Conservation (phyloP, 1,140 invertebrate species). For the Drosophila pectinifera region DNA sequence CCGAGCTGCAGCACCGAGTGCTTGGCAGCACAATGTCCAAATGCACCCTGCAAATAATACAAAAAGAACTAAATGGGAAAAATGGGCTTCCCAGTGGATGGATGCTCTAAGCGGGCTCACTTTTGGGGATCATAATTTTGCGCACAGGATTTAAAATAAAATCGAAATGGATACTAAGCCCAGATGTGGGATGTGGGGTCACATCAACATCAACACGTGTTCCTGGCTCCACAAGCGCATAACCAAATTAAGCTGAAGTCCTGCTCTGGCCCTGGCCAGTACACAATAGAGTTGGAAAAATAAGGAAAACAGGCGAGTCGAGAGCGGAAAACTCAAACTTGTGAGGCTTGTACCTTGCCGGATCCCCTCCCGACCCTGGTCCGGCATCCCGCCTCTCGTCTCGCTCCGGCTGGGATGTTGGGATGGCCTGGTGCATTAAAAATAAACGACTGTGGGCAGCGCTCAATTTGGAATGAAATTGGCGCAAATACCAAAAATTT, state of each 20-base stretch:
- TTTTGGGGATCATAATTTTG: background rate
- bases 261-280: background rate
- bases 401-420: slow-evolving; percentile 18
- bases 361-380: slow-evolving; percentile 10
- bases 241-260: slow-evolving; percentile 27
- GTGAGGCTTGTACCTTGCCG: slow-evolving; percentile 24
- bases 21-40: slow-evolving; percentile 72
- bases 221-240: slow-evolving; percentile 10
- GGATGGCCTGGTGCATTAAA: slow-evolving; percentile 71
- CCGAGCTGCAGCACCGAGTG: no score
- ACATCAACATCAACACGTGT: slow-evolving; percentile 36
- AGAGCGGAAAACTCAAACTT: slow-evolving; percentile 54
- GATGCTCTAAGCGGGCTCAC: background rate
- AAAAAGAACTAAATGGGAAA: slow-evolving; percentile 39
- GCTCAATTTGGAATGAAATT: slow-evolving; percentile 83
- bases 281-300: slow-evolving; percentile 24
- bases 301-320: slow-evolving; percentile 8
- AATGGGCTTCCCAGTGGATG: slow-evolving; percentile 11
- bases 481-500: slow-evolving; percentile 82
- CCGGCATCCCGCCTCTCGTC: slow-evolving; percentile 48
- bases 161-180: no score
- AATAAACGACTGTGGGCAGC: slow-evolving; percentile 81
- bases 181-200: slow-evolving; percentile 1
- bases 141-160: slow-evolving; percentile 12
- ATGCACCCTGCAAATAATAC: slow-evolving; percentile 72